Conservation (phyloP, 2,888 invertebrate species). For the Caenorhabditis auriculariae region DNA sequence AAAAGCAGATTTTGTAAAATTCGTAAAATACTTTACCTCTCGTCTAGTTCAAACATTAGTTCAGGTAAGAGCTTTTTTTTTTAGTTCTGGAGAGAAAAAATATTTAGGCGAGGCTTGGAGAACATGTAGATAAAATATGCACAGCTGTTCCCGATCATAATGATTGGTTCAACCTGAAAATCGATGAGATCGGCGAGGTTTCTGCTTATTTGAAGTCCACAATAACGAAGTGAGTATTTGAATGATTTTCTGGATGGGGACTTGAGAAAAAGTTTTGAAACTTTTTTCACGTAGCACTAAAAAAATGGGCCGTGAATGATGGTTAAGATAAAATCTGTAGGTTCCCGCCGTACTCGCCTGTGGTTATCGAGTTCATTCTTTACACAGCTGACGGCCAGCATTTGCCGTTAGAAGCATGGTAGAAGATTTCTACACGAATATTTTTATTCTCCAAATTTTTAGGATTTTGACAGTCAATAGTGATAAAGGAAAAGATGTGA, state of each 20-base stretch:
- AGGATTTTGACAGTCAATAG: slow-evolving; percentile 15
- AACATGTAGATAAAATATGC: slow-evolving; percentile 38
- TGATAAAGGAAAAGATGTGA: slow-evolving; percentile 35
- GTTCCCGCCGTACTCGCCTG: slow-evolving; percentile 21
- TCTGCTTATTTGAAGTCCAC: slow-evolving; percentile 43
- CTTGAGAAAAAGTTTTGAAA: too few species aligned
- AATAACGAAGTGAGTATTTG: slow-evolving; percentile 43
- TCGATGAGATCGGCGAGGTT: slow-evolving; percentile 55
- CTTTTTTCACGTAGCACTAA: background rate
- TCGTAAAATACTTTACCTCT: slow-evolving; percentile 42
- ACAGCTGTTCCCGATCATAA: slow-evolving; percentile 17
- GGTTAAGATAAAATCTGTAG: background rate
- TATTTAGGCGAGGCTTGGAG: slow-evolving; percentile 21
- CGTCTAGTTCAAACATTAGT: slow-evolving; percentile 52
- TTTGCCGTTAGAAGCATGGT: slow-evolving; percentile 54
- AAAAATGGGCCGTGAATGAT: too few species aligned
- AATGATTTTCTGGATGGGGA: too few species aligned
- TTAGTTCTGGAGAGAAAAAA: background rate
- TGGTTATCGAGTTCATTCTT: slow-evolving; percentile 51
- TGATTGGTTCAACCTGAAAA: slow-evolving; percentile 53
- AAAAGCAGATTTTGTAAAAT: slow-evolving; percentile 31
- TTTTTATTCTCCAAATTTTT: slow-evolving; percentile 1
- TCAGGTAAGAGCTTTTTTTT: slow-evolving; percentile 21
- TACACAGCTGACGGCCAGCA: slow-evolving; percentile 46
- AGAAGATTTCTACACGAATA: background rate